Evolutionary conservation across 2,797 vertebrate species (phyloP).

Genomic region (Chloroceryle inda): DNA sequence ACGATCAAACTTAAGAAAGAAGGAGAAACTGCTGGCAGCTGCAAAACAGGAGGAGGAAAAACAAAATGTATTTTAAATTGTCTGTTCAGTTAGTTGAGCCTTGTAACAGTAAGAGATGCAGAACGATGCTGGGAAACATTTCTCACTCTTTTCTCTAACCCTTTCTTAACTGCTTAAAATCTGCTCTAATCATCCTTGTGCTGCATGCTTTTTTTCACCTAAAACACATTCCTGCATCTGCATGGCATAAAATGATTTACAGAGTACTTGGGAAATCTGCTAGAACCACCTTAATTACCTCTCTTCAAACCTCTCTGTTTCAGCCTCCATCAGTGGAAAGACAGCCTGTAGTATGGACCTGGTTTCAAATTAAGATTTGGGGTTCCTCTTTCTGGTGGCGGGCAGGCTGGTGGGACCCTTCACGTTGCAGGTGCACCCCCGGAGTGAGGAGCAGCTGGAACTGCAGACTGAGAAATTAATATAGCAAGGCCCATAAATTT

Average conservation of each 20-base stretch:
- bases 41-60: neutral
- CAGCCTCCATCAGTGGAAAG: constrained; percentile 55
- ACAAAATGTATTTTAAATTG: neutral
- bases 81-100: neutral
- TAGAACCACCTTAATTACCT: constrained; percentile 37
- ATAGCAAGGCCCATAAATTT: neutral
- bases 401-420: neutral
- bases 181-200: neutral
- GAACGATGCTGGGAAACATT: neutral
- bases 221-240: constrained; percentile 7
- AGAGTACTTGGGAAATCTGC: constrained; percentile 29
- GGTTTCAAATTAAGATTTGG: neutral
- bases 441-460: constrained; percentile 28
- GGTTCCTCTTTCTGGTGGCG: neutral
- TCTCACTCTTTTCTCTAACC: neutral
- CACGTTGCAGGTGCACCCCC: neutral
- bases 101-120: neutral
- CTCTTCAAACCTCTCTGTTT: constrained; percentile 55
- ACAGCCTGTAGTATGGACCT: neutral
- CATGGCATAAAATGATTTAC: neutral
- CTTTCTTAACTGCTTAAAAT: neutral
- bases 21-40: neutral
- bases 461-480: constrained; percentile 13
- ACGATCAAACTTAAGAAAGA: neutral
- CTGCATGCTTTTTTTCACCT: neutral